These are phyloP conservation scores for Amphipoea oculea DNA, from an alignment of 2,888 invertebrate genomes.

Conservation along the genomic window DNA sequence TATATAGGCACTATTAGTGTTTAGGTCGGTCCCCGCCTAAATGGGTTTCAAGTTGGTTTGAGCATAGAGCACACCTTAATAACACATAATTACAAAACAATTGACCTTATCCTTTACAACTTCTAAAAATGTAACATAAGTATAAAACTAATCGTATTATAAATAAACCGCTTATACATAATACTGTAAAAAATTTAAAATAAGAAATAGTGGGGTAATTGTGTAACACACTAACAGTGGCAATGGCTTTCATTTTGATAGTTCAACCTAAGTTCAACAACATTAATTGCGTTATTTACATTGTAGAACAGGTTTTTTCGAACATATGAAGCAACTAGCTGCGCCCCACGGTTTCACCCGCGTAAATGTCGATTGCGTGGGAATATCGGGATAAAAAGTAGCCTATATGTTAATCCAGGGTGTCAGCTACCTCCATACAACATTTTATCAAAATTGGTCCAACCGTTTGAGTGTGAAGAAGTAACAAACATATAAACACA, in stretches of 20 bases:
- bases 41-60: background rate
- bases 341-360: no score
- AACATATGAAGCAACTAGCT: no score
- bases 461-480: no score
- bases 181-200: background rate
- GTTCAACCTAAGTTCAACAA: background rate
- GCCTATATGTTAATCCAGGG: no score
- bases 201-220: no score
- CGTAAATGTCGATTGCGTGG: no score
- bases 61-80: background rate
- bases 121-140: background rate
- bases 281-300: background rate
- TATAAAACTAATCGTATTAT: background rate
- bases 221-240: no score
- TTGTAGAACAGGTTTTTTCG: background rate
- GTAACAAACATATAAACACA: no score
- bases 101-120: background rate
- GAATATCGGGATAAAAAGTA: no score
- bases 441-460: no score
- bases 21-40: background rate
- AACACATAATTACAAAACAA: background rate
- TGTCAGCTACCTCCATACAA: no score
- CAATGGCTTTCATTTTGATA: background rate
- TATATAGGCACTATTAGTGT: background rate
- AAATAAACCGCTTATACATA: background rate